phyloP scores from a whole-genome alignment of 1,140 invertebrate genomes.

The Euwallacea fornicatus region DNA sequence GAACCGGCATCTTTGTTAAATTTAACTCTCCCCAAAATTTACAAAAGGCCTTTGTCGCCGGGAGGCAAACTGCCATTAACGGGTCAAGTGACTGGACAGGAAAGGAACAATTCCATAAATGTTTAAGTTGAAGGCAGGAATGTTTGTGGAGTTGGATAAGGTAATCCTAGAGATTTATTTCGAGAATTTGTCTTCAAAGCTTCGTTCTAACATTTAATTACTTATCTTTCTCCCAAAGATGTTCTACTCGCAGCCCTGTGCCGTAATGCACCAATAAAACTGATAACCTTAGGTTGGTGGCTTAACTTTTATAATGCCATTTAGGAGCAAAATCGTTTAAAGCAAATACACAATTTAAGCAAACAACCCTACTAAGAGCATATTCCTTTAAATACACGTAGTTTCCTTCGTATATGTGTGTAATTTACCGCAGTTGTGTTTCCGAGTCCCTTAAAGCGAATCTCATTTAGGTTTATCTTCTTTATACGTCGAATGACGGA shows the following conservation, averaged over 20 bases:
- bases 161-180: too few species aligned
- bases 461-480: conserved; percentile 15
- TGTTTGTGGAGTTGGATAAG: too few species aligned
- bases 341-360: conserved; percentile 21
- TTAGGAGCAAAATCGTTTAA: conserved; percentile 11
- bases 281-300: background rate
- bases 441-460: conserved; percentile 16
- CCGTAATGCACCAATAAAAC: conserved; percentile 8
- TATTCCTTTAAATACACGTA: conserved; percentile 26
- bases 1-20: conserved; percentile 19
- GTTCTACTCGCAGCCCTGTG: too few species aligned
- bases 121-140: background rate
- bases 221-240: too few species aligned
- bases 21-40: conserved; percentile 26
- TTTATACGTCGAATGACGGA: conserved; percentile 8
- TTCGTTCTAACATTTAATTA: too few species aligned
- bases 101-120: conserved; percentile 5
- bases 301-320: conserved; percentile 20
- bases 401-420: conserved; percentile 22
- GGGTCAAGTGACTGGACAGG: conserved; percentile 20
- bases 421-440: conserved; percentile 24
- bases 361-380: conserved; percentile 19
- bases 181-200: too few species aligned
- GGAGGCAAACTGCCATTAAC: conserved; percentile 16
- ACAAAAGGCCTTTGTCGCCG: conserved; percentile 12